Conservation (phyloP, 2,888 invertebrate genomes). For the Drosophila longiperda region DNA sequence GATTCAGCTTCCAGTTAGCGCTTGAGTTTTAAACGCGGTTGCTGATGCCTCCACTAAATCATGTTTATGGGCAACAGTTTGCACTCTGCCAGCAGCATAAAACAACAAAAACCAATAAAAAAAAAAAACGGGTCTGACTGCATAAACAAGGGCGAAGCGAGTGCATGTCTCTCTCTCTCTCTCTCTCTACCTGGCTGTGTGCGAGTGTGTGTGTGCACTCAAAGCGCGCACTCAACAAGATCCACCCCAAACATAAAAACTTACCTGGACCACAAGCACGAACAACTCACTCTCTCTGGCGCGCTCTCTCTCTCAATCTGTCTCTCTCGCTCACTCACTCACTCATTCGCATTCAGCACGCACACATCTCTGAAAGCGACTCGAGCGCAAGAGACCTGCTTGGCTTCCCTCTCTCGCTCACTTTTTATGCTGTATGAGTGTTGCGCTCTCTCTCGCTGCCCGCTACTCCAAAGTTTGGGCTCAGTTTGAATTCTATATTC, state of each 20-base stretch:
- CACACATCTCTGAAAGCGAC: slow-evolving; percentile 26
- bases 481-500: slow-evolving; percentile 81
- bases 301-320: background rate
- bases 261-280: slow-evolving; percentile 36
- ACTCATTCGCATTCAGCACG: slow-evolving; percentile 10
- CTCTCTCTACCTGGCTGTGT: background rate
- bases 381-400: slow-evolving; percentile 29
- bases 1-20: slow-evolving; percentile 40
- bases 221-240: slow-evolving; percentile 55
- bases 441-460: slow-evolving; percentile 29
- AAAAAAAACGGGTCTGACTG: slow-evolving; percentile 54
- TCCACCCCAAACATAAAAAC: slow-evolving; percentile 56
- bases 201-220: slow-evolving; percentile 40
- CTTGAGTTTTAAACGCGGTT: slow-evolving; percentile 24
- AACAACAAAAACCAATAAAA: background rate
- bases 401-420: slow-evolving; percentile 15
- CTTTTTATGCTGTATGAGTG: slow-evolving; percentile 6
- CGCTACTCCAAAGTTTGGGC: slow-evolving; percentile 41
- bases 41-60: slow-evolving; percentile 50
- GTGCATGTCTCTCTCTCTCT: slow-evolving; percentile 8
- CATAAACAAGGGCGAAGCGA: slow-evolving; percentile 46
- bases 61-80: slow-evolving; percentile 54
- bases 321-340: background rate
- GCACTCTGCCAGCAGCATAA: slow-evolving; percentile 41
- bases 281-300: slow-evolving; percentile 15